Evolutionary conservation across 2,888 invertebrate species (phyloP).

Genomic region (Nematopogon swammerdamellus): DNA sequence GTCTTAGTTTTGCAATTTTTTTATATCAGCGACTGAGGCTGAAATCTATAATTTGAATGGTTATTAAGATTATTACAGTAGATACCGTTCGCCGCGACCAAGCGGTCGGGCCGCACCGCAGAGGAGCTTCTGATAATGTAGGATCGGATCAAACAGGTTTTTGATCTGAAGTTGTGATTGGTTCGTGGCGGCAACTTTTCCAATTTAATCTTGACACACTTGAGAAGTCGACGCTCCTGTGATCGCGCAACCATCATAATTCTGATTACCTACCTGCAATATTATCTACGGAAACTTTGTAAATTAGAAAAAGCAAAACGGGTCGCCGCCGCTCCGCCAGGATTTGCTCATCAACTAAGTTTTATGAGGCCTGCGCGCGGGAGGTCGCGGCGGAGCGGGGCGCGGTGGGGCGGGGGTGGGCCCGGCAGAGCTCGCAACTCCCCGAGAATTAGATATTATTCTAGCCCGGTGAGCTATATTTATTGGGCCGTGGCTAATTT

Average conservation of each 20-base stretch:
- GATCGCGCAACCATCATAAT: background rate
- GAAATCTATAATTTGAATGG: no score
- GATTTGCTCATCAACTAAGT: background rate
- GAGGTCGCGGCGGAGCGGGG: no score
- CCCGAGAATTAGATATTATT: no score
- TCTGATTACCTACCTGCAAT: background rate
- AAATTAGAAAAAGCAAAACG: background rate
- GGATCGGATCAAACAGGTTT: background rate
- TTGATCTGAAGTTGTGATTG: background rate
- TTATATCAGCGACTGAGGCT: no score
- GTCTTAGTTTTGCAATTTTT: no score
- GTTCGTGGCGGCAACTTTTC: slow-evolving; percentile 1
- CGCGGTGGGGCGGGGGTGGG: no score
- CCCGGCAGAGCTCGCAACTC: no score
- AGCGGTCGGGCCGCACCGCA: no score
- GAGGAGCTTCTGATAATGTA: background rate
- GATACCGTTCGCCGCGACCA: no score
- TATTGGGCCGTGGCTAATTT: no score
- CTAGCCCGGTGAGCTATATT: no score
- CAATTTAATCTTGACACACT: slow-evolving; percentile 1
- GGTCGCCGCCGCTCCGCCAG: background rate
- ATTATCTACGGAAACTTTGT: background rate
- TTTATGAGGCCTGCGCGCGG: background rate
- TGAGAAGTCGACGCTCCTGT: background rate
- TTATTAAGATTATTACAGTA: no score